Conservation (phyloP, 1,140 invertebrate genomes). For the Lepidurus couesii region DNA sequence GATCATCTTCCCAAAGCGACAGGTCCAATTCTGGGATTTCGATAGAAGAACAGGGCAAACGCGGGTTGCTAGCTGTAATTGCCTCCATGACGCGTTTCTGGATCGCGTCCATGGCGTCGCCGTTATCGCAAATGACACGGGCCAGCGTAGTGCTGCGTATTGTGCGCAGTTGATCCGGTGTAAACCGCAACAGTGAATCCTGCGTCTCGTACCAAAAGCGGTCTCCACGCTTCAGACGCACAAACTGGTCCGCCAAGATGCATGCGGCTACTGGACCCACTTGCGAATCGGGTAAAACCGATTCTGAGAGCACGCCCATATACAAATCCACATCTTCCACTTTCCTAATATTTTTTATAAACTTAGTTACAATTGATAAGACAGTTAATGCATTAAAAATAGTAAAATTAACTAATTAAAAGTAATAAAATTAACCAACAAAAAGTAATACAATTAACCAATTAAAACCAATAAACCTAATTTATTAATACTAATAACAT, state of each 20-base stretch:
- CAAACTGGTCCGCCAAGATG: conserved; percentile 79
- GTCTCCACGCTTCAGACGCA: conserved; percentile 69
- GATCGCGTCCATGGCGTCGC: conserved; percentile 69
- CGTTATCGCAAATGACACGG: conserved; percentile 80
- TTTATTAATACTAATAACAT: not conserved
- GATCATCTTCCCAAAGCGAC: conserved; percentile 31
- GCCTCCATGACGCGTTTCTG: conserved; percentile 61
- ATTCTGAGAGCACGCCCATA: conserved; percentile 73
- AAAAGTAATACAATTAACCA: not conserved
- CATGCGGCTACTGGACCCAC: conserved; percentile 80
- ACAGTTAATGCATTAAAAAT: conserved; percentile 28
- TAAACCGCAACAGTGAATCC: conserved; percentile 61
- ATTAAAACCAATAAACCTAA: not conserved
- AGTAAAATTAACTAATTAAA: not conserved
- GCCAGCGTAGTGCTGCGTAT: conserved; percentile 71
- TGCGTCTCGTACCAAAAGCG: conserved; percentile 78
- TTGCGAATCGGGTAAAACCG: conserved; percentile 57
- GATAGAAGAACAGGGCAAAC: not conserved
- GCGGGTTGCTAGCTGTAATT: conserved; percentile 42
- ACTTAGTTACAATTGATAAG: conserved; percentile 32
- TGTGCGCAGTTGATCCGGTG: conserved; percentile 67
- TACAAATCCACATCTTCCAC: conserved; percentile 84
- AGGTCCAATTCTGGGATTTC: conserved; percentile 23
- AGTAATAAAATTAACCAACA: not conserved
- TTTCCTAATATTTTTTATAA: conserved; percentile 45